Evolutionary conservation across 2,113 vertebrate species (phyloP), one percentile per base, ranked within the genome.

Genomic region (Myrmecophaga tridactyla): DNA sequence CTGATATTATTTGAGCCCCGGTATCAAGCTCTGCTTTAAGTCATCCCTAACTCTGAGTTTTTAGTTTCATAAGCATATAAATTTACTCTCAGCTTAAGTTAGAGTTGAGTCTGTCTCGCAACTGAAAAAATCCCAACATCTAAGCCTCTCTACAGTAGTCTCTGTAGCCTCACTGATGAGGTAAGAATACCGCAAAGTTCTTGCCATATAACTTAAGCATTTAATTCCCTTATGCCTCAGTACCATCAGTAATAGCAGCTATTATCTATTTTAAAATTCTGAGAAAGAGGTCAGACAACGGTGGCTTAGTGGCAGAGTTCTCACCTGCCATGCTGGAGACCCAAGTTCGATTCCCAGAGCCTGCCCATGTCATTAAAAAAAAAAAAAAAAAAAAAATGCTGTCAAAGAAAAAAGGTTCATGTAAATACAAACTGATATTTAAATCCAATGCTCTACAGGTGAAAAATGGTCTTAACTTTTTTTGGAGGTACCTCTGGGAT

Each of bases 171-270:
- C 72, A 62, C 25, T 34, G 56, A 89, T 60, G 29, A 85, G n/a
- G 36, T 89, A 95, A 92, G 39, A 87, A 39, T 20, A 87, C 27
- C 83, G 29, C 18, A 43, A 90, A 95, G 20, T 90, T 90, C 51
- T 86, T 89, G 36, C 15, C 41, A 86, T 53, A 75, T 7, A 56
- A 36, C 56, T 18, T 53, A 75, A 36, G 92, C 31, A 92, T 75
- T 89, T 92, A 85, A 94, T 65, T 10, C 2, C n/a, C 46, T 63
- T 43, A 65, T 53, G 29, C 41, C 65, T 63, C 46, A 95, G 58
- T 20, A 75, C 9, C 21, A 81, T 85, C 63, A 96, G 41, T 51
- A 77, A 21, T 72, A 73, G 60, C 34, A 84, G 23, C 41, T 77
- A 89, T 89, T 88, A 80, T 34, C 36, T 85, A 31, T 58, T 80